Percentiles rank a stretch among this genome's conserved stretches.
Conservation (phyloP, 2,888 invertebrate genomes). For the Eilema sororculum region DNA sequence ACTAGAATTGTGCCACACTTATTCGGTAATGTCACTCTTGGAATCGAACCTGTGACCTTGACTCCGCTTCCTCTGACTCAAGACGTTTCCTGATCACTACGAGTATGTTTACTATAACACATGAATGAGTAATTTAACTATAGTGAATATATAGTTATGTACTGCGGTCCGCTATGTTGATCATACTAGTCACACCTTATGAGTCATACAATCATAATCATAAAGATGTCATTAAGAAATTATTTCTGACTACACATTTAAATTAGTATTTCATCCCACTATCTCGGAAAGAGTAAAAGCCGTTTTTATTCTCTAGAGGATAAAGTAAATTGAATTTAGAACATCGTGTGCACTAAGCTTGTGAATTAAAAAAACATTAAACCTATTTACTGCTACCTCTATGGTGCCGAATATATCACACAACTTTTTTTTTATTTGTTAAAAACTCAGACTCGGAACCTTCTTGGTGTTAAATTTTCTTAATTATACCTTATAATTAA, state of each 20-base stretch:
- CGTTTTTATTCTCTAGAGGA: too few relatives aligned
- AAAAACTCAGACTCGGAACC: too few relatives aligned
- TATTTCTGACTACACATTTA: background rate
- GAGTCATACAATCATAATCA: conserved; percentile 4
- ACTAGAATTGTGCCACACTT: conserved; percentile 26
- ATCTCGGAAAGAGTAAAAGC: too few relatives aligned
- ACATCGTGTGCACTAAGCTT: too few relatives aligned
- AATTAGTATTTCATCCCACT: too few relatives aligned
- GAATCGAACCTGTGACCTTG: conserved; percentile 43
- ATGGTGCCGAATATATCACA: too few relatives aligned
- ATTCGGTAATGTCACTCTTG: conserved; percentile 27
- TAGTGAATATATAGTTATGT: background rate
- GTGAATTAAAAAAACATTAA: too few relatives aligned
- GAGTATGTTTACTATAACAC: conserved; percentile 16
- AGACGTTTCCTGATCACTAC: conserved; percentile 31
- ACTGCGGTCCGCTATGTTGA: background rate
- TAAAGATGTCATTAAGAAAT: background rate
- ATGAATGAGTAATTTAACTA: conserved; percentile 33
- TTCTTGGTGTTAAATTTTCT: too few relatives aligned
- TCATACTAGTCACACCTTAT: conserved; percentile 2
- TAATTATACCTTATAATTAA: too few relatives aligned
- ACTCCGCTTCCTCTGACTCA: conserved; percentile 40
- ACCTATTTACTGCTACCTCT: too few relatives aligned
- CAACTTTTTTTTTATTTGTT: too few relatives aligned
- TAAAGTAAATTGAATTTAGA: too few relatives aligned